These are phyloP conservation scores for Busseola fusca DNA, from an alignment of 2,888 invertebrate genomes.

Conservation along the genomic window DNA sequence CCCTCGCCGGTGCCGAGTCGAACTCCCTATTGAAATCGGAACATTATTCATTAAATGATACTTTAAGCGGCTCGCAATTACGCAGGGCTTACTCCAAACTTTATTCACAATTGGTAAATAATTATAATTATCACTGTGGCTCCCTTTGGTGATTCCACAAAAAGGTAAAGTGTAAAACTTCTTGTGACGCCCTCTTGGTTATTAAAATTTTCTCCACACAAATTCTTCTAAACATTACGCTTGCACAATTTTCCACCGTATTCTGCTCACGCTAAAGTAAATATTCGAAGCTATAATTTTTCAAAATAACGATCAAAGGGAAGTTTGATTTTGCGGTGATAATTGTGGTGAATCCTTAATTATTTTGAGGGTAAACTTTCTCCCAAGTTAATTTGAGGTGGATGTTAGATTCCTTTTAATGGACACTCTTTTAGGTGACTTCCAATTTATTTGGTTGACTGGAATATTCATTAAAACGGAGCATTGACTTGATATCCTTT, in stretches of 20 bases:
- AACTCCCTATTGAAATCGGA: conserved; percentile 77
- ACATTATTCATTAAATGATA: conserved; percentile 85
- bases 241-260: conserved; percentile 71
- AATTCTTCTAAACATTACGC: conserved; percentile 70
- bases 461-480: conserved; percentile 84
- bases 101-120: conserved; percentile 87
- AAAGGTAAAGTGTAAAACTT: conserved; percentile 86
- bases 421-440: conserved; percentile 87
- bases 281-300: conserved; percentile 68
- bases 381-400: conserved; percentile 86
- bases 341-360: conserved; percentile 89
- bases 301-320: conserved; percentile 84
- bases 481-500: conserved; percentile 75
- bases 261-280: conserved; percentile 66
- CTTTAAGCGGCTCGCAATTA: conserved; percentile 84
- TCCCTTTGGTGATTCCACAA: conserved; percentile 84
- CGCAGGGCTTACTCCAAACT: conserved; percentile 77
- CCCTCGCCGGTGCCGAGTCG: conserved; percentile 70
- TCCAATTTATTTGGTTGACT: conserved; percentile 86
- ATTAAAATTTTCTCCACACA: conserved; percentile 84
- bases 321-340: conserved; percentile 88
- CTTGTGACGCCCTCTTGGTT: conserved; percentile 80
- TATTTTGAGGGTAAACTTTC: conserved; percentile 89
- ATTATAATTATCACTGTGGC: conserved; percentile 86
- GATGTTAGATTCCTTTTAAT: conserved; percentile 86